A percentile compares a stretch with the other conserved stretches of the same genome.
phyloP scores from a whole-genome alignment of 2,888 invertebrate species.

The Xanthorhoe spadicearia region DNA sequence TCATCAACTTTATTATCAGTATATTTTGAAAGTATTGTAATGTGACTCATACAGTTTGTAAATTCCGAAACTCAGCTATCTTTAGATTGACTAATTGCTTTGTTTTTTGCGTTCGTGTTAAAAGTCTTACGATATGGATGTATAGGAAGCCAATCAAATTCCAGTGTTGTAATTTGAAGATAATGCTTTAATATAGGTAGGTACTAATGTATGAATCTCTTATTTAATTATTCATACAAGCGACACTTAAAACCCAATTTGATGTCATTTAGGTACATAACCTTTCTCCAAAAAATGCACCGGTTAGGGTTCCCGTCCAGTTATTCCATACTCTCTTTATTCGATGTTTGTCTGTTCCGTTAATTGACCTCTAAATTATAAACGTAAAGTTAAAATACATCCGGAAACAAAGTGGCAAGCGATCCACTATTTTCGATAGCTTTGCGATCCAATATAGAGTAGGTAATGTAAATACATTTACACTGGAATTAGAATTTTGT shows the following conservation, averaged over 20 bases:
- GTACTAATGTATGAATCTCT: no score
- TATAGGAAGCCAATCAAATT: no score
- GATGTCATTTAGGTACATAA: no score
- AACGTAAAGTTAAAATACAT: background rate
- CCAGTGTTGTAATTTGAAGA: no score
- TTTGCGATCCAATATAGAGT: background rate
- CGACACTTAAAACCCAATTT: no score
- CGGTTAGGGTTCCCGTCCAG: no score
- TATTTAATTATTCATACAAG: no score
- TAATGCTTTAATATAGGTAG: no score
- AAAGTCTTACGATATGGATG: background rate
- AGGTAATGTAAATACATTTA: constrained; percentile 1
- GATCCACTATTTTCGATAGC: background rate
- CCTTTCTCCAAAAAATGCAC: no score
- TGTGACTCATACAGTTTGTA: background rate
- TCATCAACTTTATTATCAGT: background rate
- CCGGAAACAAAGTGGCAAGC: background rate
- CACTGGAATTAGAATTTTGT: constrained; percentile 47
- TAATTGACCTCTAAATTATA: background rate
- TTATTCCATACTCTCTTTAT: background rate
- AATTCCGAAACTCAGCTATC: background rate
- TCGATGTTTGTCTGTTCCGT: background rate
- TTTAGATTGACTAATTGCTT: background rate
- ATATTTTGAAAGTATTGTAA: background rate
- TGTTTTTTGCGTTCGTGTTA: background rate